phyloP scores from a whole-genome alignment of 2,888 invertebrate genomes.

The Macrosoma leucophasiata region DNA sequence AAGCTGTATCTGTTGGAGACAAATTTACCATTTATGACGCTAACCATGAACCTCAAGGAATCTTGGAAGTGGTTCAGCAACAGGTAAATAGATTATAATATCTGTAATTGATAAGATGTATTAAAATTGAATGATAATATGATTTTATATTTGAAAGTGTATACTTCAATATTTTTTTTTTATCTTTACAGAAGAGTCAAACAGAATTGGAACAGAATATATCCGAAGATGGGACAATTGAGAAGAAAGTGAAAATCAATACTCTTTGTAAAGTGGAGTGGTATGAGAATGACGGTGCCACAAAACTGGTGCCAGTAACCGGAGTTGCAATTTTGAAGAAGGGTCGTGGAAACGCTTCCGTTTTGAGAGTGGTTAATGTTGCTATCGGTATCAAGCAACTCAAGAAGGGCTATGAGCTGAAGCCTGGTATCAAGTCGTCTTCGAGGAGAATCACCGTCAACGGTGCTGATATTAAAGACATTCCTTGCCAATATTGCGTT shows the following conservation, averaged over 20 bases:
- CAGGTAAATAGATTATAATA: constrained; percentile 68
- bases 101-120: neutral
- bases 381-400: constrained; percentile 73
- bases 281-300: constrained; percentile 78
- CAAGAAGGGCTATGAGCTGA: constrained; percentile 76
- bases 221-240: constrained; percentile 62
- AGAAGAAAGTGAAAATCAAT: constrained; percentile 77
- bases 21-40: constrained; percentile 83
- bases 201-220: constrained; percentile 64
- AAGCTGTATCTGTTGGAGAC: constrained; percentile 80
- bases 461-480: constrained; percentile 77
- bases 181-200: constrained; percentile 65
- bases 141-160: constrained; percentile 1
- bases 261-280: constrained; percentile 81
- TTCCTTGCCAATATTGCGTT: constrained; percentile 80
- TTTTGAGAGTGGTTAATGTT: constrained; percentile 75
- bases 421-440: constrained; percentile 78
- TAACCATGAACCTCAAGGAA: constrained; percentile 80
- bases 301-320: constrained; percentile 75
- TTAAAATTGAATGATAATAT: neutral
- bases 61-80: constrained; percentile 78
- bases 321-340: constrained; percentile 76
- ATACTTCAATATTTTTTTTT: constrained; percentile 5
- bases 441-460: constrained; percentile 78
- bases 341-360: constrained; percentile 65